Evolutionary conservation across 2,888 invertebrate species (phyloP), one percentile per base, ranked within the genome.

Genomic region (Drosophila kokeensis): DNA sequence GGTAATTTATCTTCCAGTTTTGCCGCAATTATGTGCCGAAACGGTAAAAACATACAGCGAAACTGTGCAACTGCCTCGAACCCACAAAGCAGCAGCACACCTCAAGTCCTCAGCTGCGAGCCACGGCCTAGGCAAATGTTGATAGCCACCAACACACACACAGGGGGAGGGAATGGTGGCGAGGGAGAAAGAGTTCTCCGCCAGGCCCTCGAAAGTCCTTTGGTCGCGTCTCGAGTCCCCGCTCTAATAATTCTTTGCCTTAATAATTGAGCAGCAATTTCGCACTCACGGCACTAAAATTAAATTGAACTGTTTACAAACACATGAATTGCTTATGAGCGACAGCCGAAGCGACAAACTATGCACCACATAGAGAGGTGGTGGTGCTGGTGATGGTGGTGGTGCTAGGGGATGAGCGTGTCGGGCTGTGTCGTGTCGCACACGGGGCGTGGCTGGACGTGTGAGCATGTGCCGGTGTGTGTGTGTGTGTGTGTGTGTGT

Each of bases 241-340:
- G 42, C 71, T 80, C 81, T 88, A 85, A 86, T 90, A 86, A 85
- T 86, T 86, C 87, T 81, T 78, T 71, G 72, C 70, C 77, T 87
- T 72, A 90, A 87, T 87, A 86, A 87, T 87, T 90, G 69, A 87
- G 65, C 78, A 87, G 89, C 87, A 90, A 90, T 89, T 89, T 90
- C 85, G 84, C 90, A 89, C 90, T 83, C 69, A 76, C 70, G 78
- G 89, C 89, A 87, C 90, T 87, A 90, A 87, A 87, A 87, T 87
- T 87, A 90, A 90, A 87, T 87, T 87, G 87, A 90, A 87, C 87
- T 87, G 87, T 87, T 90, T 90, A 80, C 84, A 87, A 90, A 87
- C 90, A 89, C 87, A 90, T 87, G 90, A 87, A 87, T 87, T 90
- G 90, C 87, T 87, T 87, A 87, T 87, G 87, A 87, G 80, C 73